phyloP scores from a whole-genome alignment of 2,888 invertebrate species.

The Anthophora plumipes region DNA sequence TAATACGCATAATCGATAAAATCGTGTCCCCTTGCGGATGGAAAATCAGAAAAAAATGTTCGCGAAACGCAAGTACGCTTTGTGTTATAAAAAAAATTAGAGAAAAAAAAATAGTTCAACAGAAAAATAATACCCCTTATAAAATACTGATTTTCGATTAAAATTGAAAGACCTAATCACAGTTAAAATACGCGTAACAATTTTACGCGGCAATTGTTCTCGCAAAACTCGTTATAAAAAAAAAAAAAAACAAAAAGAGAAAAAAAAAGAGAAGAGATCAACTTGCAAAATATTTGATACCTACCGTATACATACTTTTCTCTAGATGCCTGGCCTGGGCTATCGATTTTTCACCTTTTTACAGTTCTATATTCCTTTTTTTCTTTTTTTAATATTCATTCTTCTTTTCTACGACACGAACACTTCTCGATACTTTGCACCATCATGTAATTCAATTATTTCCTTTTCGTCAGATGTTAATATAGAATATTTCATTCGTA shows the following conservation, averaged over 20 bases:
- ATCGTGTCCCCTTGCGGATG: slow-evolving; percentile 5
- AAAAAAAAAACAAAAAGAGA: slow-evolving; percentile 32
- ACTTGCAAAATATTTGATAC: slow-evolving; percentile 16
- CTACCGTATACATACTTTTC: background rate
- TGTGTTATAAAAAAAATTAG: slow-evolving; percentile 55
- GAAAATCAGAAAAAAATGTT: slow-evolving; percentile 39
- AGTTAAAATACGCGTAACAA: slow-evolving; percentile 36
- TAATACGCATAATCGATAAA: slow-evolving; percentile 50
- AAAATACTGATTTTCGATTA: slow-evolving; percentile 51
- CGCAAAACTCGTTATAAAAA: slow-evolving; percentile 40
- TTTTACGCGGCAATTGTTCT: slow-evolving; percentile 31
- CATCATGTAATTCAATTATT: background rate
- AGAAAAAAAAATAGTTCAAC: slow-evolving; percentile 21
- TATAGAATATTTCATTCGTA: too few relatives aligned
- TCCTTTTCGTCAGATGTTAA: background rate
- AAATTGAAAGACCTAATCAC: slow-evolving; percentile 24
- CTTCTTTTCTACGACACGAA: slow-evolving; percentile 10
- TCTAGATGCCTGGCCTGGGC: background rate
- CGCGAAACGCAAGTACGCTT: slow-evolving; percentile 33
- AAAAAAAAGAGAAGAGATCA: background rate
- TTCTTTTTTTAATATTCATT: background rate
- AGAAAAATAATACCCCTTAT: slow-evolving; percentile 56
- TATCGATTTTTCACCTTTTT: background rate
- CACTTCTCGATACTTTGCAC: background rate
- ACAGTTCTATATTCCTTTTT: background rate